A percentile compares a stretch with the other conserved stretches of the same genome.
phyloP scores from a whole-genome alignment of 1,140 invertebrate genomes.

The Trachymyrmex cornetzi region DNA sequence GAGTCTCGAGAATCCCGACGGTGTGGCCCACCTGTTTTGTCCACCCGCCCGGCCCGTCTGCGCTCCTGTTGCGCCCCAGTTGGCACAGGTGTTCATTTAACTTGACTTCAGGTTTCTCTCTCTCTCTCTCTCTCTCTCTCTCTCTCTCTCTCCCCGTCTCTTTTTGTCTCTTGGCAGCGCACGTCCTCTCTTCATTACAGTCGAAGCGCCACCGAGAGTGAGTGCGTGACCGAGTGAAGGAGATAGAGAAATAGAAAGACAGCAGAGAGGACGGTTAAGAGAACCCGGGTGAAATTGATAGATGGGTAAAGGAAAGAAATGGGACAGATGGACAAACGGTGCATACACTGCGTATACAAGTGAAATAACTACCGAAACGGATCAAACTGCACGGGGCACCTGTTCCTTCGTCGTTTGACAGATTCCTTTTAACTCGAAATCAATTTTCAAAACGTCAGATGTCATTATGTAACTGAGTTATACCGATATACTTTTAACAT shows the following conservation, averaged over 20 bases:
- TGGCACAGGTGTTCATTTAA: slow-evolving; percentile 82
- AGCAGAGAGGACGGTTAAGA: slow-evolving; percentile 1
- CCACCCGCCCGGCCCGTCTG: slow-evolving; percentile 79
- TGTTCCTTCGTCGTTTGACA: background rate
- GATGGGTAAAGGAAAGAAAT: slow-evolving; percentile 58
- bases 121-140: background rate
- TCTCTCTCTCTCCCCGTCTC: background rate
- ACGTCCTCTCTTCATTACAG: slow-evolving; percentile 69
- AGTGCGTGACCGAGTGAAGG: slow-evolving; percentile 35
- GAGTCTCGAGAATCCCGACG: slow-evolving; percentile 76
- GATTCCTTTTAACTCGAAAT: slow-evolving; percentile 12
- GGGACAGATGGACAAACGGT: slow-evolving; percentile 4
- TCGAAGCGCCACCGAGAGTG: slow-evolving; percentile 71
- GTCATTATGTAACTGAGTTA: too few relatives aligned
- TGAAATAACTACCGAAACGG: slow-evolving; percentile 7
- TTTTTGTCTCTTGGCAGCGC: slow-evolving; percentile 31
- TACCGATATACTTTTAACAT: background rate
- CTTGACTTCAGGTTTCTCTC: slow-evolving; percentile 61
- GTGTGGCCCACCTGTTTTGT: slow-evolving; percentile 81
- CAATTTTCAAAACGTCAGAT: background rate
- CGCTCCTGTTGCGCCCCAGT: slow-evolving; percentile 80
- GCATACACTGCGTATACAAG: background rate
- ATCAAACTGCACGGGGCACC: background rate
- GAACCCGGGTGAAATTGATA: slow-evolving; percentile 69
- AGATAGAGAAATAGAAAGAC: background rate